A percentile compares a stretch with the other conserved stretches of the same genome.
Conservation (phyloP, 2,797 vertebrate species). For the Rhynchotus rufescens region DNA sequence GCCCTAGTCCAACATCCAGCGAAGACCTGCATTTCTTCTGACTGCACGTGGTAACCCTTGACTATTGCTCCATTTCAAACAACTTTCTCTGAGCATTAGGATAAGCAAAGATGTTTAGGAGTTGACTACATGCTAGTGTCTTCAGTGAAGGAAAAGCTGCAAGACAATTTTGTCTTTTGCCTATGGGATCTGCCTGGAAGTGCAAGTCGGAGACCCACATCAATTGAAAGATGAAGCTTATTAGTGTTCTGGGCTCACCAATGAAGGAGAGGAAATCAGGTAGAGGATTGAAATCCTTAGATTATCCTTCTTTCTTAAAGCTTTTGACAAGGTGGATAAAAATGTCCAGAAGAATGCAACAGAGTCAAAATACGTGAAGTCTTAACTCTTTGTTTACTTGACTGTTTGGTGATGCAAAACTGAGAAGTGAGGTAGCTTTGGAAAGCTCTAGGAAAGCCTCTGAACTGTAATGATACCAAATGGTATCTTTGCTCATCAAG, state of each 20-base stretch:
- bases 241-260: background rate
- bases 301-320: background rate
- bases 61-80: background rate
- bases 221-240: background rate
- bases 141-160: background rate
- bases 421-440: background rate
- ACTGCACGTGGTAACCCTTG: background rate
- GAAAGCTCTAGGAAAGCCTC: background rate
- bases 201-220: background rate
- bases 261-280: background rate
- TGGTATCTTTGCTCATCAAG: background rate
- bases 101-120: background rate
- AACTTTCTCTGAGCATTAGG: background rate
- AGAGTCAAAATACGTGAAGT: background rate
- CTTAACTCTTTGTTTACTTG: background rate
- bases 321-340: background rate
- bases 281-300: background rate
- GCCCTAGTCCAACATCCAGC: background rate
- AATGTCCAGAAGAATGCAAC: background rate
- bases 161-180: background rate
- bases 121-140: background rate
- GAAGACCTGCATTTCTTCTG: background rate
- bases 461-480: background rate
- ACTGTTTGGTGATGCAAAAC: background rate
- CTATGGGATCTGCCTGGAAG: background rate